Percentiles rank a stretch among this genome's conserved stretches.
Conservation (phyloP, 2,888 invertebrate species). For the Ichneumon xanthorius region DNA sequence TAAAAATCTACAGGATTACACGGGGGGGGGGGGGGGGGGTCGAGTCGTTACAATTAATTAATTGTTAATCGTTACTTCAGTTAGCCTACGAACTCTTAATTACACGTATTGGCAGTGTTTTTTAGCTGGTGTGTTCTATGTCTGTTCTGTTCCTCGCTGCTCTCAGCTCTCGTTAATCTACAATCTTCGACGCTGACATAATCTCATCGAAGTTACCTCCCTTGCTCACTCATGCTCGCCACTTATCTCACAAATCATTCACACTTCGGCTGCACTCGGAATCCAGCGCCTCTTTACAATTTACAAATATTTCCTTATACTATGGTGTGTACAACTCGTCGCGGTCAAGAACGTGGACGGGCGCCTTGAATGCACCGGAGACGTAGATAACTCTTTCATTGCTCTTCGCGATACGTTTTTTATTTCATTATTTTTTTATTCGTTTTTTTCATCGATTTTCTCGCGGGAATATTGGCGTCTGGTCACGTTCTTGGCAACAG, state of each 20-base stretch:
- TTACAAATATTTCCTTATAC: conserved; percentile 77
- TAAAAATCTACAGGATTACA: conserved; percentile 78
- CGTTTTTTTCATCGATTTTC: conserved; percentile 20
- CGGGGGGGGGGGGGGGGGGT: conserved; percentile 50
- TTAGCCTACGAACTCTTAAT: conserved; percentile 77
- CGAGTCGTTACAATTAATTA: conserved; percentile 76
- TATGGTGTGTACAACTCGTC: conserved; percentile 75
- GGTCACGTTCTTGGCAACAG: conserved; percentile 56
- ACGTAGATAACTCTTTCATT: conserved; percentile 36
- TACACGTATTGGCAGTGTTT: conserved; percentile 84
- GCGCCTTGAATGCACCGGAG: conserved; percentile 51
- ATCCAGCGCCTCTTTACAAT: conserved; percentile 69
- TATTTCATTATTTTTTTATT: conserved; percentile 9
- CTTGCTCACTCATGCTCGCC: conserved; percentile 17
- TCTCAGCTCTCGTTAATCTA: conserved; percentile 48
- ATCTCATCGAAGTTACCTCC: conserved; percentile 56
- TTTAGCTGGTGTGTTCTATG: conserved; percentile 82
- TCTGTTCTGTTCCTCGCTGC: conserved; percentile 41
- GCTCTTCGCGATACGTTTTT: conserved; percentile 7
- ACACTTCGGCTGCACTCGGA: conserved; percentile 51
- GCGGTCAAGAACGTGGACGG: conserved; percentile 64
- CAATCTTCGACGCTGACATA: conserved; percentile 65
- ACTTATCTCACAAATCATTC: conserved; percentile 48
- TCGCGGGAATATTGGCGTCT: conserved; percentile 42
- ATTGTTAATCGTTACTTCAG: conserved; percentile 67